Percentiles rank a stretch among this genome's conserved stretches.
phyloP scores from a whole-genome alignment of 2,888 invertebrate genomes.

The Hipparchia semele region DNA sequence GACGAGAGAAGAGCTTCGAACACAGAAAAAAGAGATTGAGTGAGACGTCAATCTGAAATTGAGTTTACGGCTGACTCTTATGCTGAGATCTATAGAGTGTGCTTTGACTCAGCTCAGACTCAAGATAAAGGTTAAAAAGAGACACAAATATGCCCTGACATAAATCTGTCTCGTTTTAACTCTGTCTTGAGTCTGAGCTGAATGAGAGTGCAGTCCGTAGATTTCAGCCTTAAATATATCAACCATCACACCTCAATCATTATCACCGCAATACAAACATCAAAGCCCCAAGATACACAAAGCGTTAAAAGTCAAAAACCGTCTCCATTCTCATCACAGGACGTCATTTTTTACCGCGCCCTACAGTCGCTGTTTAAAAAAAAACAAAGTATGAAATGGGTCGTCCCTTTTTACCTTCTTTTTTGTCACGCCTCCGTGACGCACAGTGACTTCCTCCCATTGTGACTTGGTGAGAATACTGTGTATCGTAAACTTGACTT shows the following conservation, averaged over 20 bases:
- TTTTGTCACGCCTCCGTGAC: slow-evolving; percentile 59
- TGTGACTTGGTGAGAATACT: slow-evolving; percentile 59
- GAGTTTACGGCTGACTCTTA: no score
- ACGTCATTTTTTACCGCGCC: slow-evolving; percentile 51
- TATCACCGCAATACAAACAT: background rate
- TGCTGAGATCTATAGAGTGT: no score
- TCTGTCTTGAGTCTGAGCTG: no score
- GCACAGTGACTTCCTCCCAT: slow-evolving; percentile 79
- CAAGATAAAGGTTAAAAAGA: no score
- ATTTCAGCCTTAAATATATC: no score
- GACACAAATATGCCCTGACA: no score
- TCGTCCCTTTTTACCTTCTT: slow-evolving; percentile 53
- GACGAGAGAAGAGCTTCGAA: no score
- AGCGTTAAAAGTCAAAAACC: background rate
- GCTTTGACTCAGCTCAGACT: no score
- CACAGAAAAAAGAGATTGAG: no score
- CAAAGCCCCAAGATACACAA: slow-evolving; percentile 1
- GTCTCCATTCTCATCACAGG: slow-evolving; percentile 28
- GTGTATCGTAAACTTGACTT: slow-evolving; percentile 34
- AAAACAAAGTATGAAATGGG: slow-evolving; percentile 48
- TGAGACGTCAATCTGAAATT: no score
- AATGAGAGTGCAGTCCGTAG: no score
- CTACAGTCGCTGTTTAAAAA: slow-evolving; percentile 53
- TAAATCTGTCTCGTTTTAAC: no score
- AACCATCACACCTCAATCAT: background rate